Evolutionary conservation across 2,797 vertebrate genomes (phyloP).

Genomic region (Semotilus atromaculatus): DNA sequence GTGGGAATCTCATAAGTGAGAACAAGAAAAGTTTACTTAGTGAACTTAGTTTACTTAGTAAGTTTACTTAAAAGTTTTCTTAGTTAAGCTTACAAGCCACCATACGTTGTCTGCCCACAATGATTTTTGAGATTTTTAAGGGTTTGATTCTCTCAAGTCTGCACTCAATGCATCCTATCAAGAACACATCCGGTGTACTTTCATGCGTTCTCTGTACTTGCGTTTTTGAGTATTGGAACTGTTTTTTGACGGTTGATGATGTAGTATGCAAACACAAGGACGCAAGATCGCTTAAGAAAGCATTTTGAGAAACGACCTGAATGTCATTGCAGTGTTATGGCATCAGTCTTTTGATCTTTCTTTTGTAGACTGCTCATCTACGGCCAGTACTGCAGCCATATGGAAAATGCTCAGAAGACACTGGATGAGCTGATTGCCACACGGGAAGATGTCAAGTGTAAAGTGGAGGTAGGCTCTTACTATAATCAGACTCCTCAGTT

Average conservation of each 20-base stretch:
- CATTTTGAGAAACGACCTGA: background rate
- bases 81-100: background rate
- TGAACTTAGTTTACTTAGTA: too few species aligned
- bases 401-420: constrained; percentile 94
- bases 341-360: background rate
- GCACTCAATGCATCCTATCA: background rate
- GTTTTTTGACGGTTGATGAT: background rate
- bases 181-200: background rate
- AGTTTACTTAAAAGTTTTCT: too few species aligned
- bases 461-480: constrained; percentile 87
- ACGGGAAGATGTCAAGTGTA: constrained; percentile 89
- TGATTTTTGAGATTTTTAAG: background rate
- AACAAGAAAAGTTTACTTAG: background rate
- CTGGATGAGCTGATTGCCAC: constrained; percentile 90
- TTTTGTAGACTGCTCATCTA: constrained; percentile 90
- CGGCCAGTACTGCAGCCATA: constrained; percentile 96
- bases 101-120: background rate
- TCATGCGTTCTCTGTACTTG: background rate
- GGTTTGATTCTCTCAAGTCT: background rate
- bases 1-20: background rate
- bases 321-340: background rate
- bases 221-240: background rate
- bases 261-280: background rate
- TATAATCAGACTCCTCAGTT: background rate
- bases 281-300: background rate